Evolutionary conservation across 35 echinoderm and acorn worm species (phyloP).

Genomic region (Anneissia japonica): DNA sequence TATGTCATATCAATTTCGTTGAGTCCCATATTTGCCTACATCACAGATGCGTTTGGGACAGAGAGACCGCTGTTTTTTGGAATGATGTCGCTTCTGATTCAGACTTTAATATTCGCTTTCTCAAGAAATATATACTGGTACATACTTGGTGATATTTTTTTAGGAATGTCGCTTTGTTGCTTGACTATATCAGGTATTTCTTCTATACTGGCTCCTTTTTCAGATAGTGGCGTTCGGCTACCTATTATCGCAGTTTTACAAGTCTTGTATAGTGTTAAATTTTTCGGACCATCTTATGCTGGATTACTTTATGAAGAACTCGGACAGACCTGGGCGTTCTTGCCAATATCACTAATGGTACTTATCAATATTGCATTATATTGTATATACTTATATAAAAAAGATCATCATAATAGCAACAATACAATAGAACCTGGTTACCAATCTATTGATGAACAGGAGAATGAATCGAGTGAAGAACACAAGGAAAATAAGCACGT

Average conservation of each 20-base stretch:
- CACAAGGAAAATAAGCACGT: neutral
- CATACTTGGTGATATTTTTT: neutral
- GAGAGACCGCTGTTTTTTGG: neutral
- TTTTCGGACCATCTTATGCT: neutral
- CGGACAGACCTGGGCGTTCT: neutral
- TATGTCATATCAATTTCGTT: neutral
- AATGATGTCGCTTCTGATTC: neutral
- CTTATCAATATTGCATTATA: neutral
- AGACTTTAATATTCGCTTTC: neutral
- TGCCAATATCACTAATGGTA: neutral
- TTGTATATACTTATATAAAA: neutral
- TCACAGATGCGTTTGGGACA: neutral
- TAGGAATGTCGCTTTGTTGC: neutral
- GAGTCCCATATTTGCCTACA: neutral
- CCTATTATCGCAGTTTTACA: neutral
- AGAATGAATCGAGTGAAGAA: neutral
- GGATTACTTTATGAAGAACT: neutral
- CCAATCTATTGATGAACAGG: neutral
- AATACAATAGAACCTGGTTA: neutral
- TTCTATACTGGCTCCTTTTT: neutral
- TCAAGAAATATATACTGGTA: neutral
- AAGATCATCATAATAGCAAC: neutral
- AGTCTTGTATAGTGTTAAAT: neutral
- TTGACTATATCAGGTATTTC: neutral
- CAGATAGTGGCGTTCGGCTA: neutral